Evolutionary conservation across 2,797 vertebrate species (phyloP).

Genomic region (Pipistrellus pipistrellus): DNA sequence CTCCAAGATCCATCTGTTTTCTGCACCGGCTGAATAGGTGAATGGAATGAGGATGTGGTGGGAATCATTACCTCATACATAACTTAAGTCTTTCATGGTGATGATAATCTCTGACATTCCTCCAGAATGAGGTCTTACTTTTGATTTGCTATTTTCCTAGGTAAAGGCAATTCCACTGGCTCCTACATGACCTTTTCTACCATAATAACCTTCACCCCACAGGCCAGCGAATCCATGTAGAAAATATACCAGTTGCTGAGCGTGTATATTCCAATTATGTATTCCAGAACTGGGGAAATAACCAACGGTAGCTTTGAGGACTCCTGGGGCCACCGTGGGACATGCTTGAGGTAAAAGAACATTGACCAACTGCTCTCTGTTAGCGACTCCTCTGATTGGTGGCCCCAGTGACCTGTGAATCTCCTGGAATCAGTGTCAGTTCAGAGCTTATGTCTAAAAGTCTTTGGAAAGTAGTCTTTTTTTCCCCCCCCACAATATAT

Average conservation of each 20-base stretch:
- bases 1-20: background rate
- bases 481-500: background rate
- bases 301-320: background rate
- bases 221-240: background rate
- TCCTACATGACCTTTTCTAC: background rate
- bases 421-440: background rate
- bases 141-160: background rate
- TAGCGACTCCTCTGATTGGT: background rate
- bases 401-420: background rate
- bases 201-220: background rate
- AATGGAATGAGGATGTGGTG: background rate
- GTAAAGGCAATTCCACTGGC: background rate
- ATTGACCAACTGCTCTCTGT: background rate
- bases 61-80: too few relatives aligned
- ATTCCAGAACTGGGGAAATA: background rate
- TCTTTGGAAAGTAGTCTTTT: background rate
- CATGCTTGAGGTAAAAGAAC: background rate
- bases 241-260: background rate
- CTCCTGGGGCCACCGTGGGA: background rate
- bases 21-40: background rate
- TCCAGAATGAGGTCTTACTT: background rate
- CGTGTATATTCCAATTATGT: background rate
- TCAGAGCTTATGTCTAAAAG: background rate
- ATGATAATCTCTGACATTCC: background rate
- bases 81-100: background rate